Evolutionary conservation across 2,888 invertebrate species (phyloP), one percentile per base, ranked within the genome.

Genomic region (Sialis fuliginosa): DNA sequence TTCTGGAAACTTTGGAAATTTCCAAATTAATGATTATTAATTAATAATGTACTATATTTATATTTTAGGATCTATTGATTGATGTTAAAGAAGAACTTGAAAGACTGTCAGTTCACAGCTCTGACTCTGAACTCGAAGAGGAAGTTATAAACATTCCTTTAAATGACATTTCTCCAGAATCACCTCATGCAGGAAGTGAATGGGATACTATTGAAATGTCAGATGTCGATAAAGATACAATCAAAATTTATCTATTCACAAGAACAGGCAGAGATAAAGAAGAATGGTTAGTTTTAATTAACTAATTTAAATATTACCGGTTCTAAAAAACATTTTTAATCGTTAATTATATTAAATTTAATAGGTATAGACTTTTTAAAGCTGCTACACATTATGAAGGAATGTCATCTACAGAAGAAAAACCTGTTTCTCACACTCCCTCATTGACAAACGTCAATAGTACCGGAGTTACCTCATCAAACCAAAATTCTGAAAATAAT

Each of bases 221-320:
- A 6, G 42, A 41, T 42, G 10, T 33, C 6, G 6, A 31, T 10
- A 33, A 41, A n/a, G 35, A 47, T 30, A 47, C 13, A 39, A 46
- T 48, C 8, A 44, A 48, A 37, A 55, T 81, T 49, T 76, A 71
- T 58, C 61, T 82, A 48, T 85, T 86, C 62, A 81, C 83, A 4
- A 70, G 91, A 49, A 84, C 88, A n/a, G 83, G 86, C 54, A 69
- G 90, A 45, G 89, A 91, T 57, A 93, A 93, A 63, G 90, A 90
- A 63, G 83, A 89, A 57, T 92, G 92, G 92, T 91, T 69, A 57
- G 58, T 37, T 6, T 10, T 6, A 37, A 37, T 5, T 10, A 37
- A 22, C 22, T 37, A 6, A 6, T 10, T 37, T 37, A 8, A 37
- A 37, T 35, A 10, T 12, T 32, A 32, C 33, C 5, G 8, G 6